Conservation (phyloP, 2,113 vertebrate genomes). For the Datnioides undecimradiatus region DNA sequence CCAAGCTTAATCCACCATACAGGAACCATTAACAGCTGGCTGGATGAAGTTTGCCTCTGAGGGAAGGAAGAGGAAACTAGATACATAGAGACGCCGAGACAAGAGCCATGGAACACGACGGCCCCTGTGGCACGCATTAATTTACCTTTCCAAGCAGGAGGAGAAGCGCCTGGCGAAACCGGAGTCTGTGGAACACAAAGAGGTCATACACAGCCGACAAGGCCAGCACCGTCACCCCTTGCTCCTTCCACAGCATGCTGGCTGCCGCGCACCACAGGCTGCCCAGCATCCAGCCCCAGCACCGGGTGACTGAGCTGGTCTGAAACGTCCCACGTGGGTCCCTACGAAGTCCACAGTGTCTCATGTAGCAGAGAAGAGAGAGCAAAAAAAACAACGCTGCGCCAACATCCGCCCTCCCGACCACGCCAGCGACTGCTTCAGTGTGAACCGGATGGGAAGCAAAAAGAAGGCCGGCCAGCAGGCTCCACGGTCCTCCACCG, state of each 20-base stretch:
- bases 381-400: slow-evolving; percentile 94
- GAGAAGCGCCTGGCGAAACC: slow-evolving; percentile 86
- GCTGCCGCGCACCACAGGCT: slow-evolving; percentile 89
- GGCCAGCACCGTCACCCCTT: slow-evolving; percentile 95
- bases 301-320: slow-evolving; percentile 46
- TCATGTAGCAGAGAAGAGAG: slow-evolving; percentile 91
- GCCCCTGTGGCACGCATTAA: slow-evolving; percentile 8
- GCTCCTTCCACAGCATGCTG: slow-evolving; percentile 99
- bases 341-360: slow-evolving; percentile 88
- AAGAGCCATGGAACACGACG: neutral
- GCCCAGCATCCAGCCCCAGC: slow-evolving; percentile 92
- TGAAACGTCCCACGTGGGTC: slow-evolving; percentile 45
- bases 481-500: slow-evolving; percentile 90
- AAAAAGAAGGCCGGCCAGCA: slow-evolving; percentile 93
- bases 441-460: slow-evolving; percentile 96
- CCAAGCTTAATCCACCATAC: slow-evolving; percentile 36
- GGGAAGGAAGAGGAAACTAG: slow-evolving; percentile 60
- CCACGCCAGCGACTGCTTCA: slow-evolving; percentile 93
- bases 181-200: slow-evolving; percentile 92
- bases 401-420: slow-evolving; percentile 94
- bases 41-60: slow-evolving; percentile 42
- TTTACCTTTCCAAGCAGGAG: slow-evolving; percentile 92
- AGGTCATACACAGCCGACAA: slow-evolving; percentile 92
- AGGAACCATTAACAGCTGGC: slow-evolving; percentile 60
- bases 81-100: slow-evolving; percentile 29